A percentile compares a stretch with the other conserved stretches of the same genome.
Evolutionary conservation across 2,113 vertebrate species (phyloP).

Genomic region (Rhizomys pruinosus): DNA sequence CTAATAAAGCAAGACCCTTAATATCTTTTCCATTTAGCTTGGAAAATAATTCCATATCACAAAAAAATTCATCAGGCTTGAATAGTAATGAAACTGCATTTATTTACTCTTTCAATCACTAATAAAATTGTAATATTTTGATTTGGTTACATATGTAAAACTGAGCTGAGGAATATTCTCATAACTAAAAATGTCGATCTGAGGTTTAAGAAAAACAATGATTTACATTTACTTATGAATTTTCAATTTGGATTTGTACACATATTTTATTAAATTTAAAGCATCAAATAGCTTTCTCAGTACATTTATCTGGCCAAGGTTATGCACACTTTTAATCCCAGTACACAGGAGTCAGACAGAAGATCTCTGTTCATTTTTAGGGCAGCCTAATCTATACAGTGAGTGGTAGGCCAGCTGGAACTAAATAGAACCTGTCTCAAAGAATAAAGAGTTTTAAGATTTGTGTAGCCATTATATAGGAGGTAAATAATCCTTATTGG

Average conservation of each 20-base stretch:
- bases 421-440: too few species aligned
- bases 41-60: neutral
- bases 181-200: neutral
- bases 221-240: constrained; percentile 12
- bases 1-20: neutral
- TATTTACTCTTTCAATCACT: neutral
- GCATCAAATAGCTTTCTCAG: neutral
- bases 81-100: neutral
- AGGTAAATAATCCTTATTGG: neutral
- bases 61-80: neutral
- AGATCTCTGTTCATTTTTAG: too few species aligned
- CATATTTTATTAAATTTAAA: neutral
- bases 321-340: too few species aligned
- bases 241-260: neutral
- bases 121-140: neutral
- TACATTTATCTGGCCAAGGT: neutral
- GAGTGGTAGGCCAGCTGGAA: too few species aligned
- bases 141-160: neutral
- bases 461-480: neutral
- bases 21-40: neutral
- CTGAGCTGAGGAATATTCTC: neutral
- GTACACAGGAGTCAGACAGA: too few species aligned
- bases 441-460: too few species aligned
- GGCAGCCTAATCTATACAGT: too few species aligned
- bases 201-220: neutral